A percentile compares a stretch with the other conserved stretches of the same genome.
Conservation (phyloP, 2,113 vertebrate species). For the Nyctereutes procyonoides region DNA sequence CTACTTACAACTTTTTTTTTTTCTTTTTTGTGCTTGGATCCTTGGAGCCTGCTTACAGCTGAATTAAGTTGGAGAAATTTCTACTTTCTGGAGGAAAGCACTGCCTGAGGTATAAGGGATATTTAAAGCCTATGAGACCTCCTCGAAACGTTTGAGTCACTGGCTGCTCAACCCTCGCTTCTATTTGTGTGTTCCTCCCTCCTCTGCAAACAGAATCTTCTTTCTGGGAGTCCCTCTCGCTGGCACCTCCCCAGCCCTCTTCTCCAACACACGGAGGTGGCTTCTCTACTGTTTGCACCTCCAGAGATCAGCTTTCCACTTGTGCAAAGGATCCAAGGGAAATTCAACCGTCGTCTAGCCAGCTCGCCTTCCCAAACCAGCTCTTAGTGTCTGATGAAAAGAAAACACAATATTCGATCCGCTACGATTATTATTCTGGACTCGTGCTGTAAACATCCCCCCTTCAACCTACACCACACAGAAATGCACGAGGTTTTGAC, state of each 20-base stretch:
- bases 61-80: not conserved
- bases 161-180: not conserved
- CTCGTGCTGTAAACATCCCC: not conserved
- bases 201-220: not conserved
- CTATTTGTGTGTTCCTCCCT: not conserved
- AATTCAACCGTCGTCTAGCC: not conserved
- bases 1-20: not conserved
- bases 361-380: not conserved
- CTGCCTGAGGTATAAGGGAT: not conserved
- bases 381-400: not conserved
- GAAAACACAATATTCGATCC: not conserved
- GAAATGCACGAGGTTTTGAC: not conserved
- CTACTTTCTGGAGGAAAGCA: not conserved
- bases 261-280: not conserved
- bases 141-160: not conserved
- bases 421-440: not conserved
- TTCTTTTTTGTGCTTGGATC: not conserved
- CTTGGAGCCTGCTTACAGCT: not conserved
- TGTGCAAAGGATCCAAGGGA: not conserved
- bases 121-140: not conserved
- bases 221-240: not conserved
- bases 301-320: not conserved
- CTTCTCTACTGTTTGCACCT: not conserved
- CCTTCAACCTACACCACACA: not conserved
- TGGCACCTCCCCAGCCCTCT: rapidly evolving